A percentile compares a stretch with the other conserved stretches of the same genome.
Conservation (phyloP, 2,113 vertebrate species). For the Gopherus evgoodei region DNA sequence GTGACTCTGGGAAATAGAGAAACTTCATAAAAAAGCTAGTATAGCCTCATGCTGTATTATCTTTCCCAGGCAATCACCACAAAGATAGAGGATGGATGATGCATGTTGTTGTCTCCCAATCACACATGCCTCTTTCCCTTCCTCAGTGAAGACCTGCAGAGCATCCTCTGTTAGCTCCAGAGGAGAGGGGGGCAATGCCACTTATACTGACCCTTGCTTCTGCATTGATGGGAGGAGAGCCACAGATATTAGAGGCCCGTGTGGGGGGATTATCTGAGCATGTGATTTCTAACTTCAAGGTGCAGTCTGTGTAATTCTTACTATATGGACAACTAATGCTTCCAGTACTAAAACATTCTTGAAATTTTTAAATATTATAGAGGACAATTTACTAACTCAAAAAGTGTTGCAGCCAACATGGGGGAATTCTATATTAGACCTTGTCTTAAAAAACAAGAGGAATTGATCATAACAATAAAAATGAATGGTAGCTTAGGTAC, state of each 20-base stretch:
- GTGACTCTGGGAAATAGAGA: neutral
- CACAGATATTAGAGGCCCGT: neutral
- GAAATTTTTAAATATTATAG: too few species aligned
- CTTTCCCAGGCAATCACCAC: neutral
- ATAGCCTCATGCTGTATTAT: neutral
- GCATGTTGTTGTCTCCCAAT: neutral
- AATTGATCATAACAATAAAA: neutral
- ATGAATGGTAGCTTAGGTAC: neutral
- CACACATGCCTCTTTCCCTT: neutral
- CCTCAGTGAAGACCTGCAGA: neutral
- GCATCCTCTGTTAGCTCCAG: neutral
- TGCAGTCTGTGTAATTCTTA: neutral
- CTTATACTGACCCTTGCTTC: neutral
- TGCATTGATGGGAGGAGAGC: too few species aligned
- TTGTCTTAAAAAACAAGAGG: neutral
- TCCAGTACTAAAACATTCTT: neutral
- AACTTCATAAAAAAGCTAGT: neutral
- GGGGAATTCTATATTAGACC: too few species aligned
- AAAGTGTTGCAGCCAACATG: too few species aligned
- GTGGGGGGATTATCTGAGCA: neutral
- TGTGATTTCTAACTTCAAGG: neutral
- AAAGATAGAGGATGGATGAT: neutral
- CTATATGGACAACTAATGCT: neutral
- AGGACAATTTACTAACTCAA: too few species aligned
- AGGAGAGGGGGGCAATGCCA: neutral